Base-by-base conservation (phyloP, 2,797 vertebrate species). In the Alectoris magna region DNA sequence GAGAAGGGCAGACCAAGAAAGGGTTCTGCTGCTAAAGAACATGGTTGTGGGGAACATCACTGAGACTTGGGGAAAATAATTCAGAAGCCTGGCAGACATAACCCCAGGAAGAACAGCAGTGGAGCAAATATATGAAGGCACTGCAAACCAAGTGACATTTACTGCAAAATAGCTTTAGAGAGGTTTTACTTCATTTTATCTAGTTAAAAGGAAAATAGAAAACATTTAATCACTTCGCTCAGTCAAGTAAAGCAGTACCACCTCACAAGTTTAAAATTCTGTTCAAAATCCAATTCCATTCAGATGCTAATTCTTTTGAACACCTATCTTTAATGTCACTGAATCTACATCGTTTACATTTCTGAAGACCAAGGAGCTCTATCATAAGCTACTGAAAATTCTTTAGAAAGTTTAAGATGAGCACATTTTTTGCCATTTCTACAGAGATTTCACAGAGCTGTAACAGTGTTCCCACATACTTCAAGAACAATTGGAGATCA, bases 331-430 rank as follows among this genome's bases (percentile, higher is more conserved):
- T 84, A 93, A 96, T 86, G 87, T 73, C 88, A 91, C 46, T 89
- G 86, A 91, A 93, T 89, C 81, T 94, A 56, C 9, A 7, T n/a
- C 91, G 94, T 93, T 96, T 95, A 87, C 81, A 94, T 89, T 94
- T 90, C 90, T 70, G 70, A 82, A 94, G 77, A 74, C 94, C 92
- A 94, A 91, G 77, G 41, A 94, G 69, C 70, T 90, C 85, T 77
- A 48, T 62, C 89, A 90, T 78, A 93, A 92, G 68, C 77, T 94
- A 81, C 26, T 79, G 93, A 60, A 94, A 94, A 94, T 91, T 93
- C 89, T 95, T 94, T 90, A 86, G 84, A 92, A 86, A 82, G 87
- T 92, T 95, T 95, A 84, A 91, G 69, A 90, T 90, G 86, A 94
- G 91, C 62, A 90, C 80, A 92, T 85, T 86, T 34, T 84, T 96